Conservation (phyloP, 1,140 invertebrate genomes). For the Pachyrhynchus sulphureomaculatus region DNA sequence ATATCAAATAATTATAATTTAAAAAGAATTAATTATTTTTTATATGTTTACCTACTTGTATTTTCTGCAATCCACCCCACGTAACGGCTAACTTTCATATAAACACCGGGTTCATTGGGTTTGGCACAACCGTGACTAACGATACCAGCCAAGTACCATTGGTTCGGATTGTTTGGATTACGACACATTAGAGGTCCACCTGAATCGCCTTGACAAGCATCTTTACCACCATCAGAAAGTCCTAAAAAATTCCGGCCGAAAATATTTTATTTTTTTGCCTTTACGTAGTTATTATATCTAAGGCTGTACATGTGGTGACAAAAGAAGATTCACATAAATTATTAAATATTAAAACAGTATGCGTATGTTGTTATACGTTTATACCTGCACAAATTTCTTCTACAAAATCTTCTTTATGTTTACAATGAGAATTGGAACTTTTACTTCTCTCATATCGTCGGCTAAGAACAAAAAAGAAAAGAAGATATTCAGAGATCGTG, state of each 20-base stretch:
- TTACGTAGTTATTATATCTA: no score
- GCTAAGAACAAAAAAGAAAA: conserved; percentile 52
- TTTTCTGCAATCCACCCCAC: conserved; percentile 69
- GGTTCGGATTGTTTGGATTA: conserved; percentile 59
- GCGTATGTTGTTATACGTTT: no score
- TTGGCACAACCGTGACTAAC: conserved; percentile 80
- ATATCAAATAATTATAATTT: no score
- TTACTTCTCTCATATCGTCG: conserved; percentile 70
- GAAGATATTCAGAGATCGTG: no score
- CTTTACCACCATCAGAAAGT: conserved; percentile 67
- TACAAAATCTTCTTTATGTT: conserved; percentile 59
- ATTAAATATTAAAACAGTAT: no score
- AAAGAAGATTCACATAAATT: no score
- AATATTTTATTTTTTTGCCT: no score
- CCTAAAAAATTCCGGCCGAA: conserved; percentile 51
- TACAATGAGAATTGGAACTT: conserved; percentile 65
- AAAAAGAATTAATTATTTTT: no score
- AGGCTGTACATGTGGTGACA: no score
- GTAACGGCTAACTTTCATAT: conserved; percentile 74
- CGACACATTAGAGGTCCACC: conserved; percentile 77
- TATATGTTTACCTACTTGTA: conserved; percentile 52
- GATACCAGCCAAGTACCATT: conserved; percentile 75
- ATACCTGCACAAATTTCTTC: conserved; percentile 71
- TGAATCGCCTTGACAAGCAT: conserved; percentile 81
- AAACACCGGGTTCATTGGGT: conserved; percentile 76